Conservation (phyloP, 35 echinoderm and acorn worm species). For the Ptychodera flava region DNA sequence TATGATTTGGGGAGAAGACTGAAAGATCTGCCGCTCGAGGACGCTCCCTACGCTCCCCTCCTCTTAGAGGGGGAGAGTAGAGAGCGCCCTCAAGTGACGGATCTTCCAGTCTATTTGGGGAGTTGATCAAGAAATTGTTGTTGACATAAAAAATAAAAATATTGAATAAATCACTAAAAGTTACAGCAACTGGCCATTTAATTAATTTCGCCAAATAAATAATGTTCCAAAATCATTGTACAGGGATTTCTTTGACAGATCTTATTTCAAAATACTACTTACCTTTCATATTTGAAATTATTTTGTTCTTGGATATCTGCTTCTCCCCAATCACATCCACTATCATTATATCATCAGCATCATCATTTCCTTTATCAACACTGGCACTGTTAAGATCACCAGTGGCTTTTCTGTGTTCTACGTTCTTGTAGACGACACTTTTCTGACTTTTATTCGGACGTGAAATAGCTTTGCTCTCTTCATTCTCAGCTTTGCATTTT, state of each 20-base stretch:
- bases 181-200: no score
- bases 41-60: no score
- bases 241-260: not conserved
- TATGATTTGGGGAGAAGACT: not conserved
- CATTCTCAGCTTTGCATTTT: not conserved
- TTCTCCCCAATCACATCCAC: slow-evolving; percentile 3
- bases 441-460: not conserved
- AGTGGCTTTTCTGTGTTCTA: not conserved
- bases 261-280: not conserved
- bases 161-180: no score
- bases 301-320: not conserved
- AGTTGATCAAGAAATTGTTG: not conserved
- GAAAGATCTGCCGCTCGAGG: no score
- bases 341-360: slow-evolving; percentile 20
- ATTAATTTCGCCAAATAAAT: no score
- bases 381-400: no score
- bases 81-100: no score
- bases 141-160: no score
- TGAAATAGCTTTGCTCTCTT: no score
- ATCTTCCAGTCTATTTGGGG: not conserved
- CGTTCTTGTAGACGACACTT: not conserved
- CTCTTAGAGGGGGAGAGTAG: no score
- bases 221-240: no score
- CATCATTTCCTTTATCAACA: slow-evolving; percentile 3
- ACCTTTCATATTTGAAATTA: slow-evolving; percentile 13